These are phyloP conservation scores for Lithophane leautieri DNA, from an alignment of 2,888 invertebrate species.

Conservation along the genomic window DNA sequence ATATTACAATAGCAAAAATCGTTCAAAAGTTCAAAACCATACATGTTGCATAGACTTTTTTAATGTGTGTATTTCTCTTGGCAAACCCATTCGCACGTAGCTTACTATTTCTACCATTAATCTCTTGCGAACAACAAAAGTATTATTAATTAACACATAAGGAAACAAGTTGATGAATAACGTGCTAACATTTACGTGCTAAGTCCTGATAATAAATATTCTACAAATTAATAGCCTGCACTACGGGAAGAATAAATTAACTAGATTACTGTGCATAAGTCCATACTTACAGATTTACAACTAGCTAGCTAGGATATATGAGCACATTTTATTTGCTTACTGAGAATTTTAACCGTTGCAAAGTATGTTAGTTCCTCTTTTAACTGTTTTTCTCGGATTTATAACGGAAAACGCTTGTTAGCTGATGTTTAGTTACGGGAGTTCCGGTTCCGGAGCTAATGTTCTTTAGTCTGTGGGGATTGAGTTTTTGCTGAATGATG, in stretches of 20 bases:
- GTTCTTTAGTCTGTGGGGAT: neutral
- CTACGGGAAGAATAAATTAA: conserved; percentile 56
- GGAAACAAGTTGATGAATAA: conserved; percentile 52
- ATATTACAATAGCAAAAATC: too few species aligned
- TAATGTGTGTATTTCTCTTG: neutral
- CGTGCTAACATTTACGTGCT: conserved; percentile 49
- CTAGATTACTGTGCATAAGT: conserved; percentile 49
- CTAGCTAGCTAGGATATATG: conserved; percentile 32
- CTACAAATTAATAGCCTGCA: conserved; percentile 51
- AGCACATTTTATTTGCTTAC: conserved; percentile 30
- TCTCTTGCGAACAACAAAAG: conserved; percentile 29
- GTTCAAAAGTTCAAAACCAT: too few species aligned
- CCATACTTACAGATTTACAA: conserved; percentile 52
- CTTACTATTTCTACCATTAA: conserved; percentile 10
- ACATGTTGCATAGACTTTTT: too few species aligned
- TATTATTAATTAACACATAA: conserved; percentile 51
- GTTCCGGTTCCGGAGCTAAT: conserved; percentile 14
- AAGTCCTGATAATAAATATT: conserved; percentile 50
- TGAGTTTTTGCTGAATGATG: conserved; percentile 14
- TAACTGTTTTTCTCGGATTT: conserved; percentile 24
- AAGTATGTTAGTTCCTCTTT: conserved; percentile 12
- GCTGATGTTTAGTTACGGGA: conserved; percentile 26
- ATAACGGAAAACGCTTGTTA: conserved; percentile 26
- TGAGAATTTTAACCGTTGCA: conserved; percentile 36
- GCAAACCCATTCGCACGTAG: conserved; percentile 19